Conservation (phyloP, 1,140 invertebrate species). For the Brachystomella parvula region DNA sequence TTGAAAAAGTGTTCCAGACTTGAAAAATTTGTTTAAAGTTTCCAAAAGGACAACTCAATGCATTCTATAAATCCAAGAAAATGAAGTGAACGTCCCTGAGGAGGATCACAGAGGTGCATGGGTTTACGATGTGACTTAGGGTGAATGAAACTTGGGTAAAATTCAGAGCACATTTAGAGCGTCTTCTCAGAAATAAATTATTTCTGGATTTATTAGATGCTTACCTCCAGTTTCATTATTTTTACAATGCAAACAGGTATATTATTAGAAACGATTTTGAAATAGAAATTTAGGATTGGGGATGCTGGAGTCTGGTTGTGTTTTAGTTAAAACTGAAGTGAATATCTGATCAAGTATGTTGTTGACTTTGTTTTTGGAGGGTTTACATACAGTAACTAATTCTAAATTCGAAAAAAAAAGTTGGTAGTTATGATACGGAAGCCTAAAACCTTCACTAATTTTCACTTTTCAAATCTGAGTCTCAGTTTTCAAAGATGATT, state of each 20-base stretch:
- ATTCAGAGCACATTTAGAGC: background rate
- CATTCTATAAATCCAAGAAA: no score
- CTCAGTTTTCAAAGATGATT: background rate
- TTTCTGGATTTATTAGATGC: conserved; percentile 20
- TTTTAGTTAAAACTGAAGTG: conserved; percentile 86
- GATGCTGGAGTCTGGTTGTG: conserved; percentile 83
- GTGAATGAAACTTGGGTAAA: conserved; percentile 30
- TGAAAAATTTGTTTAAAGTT: no score
- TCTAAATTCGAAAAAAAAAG: background rate
- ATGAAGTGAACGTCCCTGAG: background rate
- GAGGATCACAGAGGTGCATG: conserved; percentile 1
- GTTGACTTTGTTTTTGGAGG: conserved; percentile 89
- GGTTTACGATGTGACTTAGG: conserved; percentile 24
- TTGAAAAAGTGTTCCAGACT: no score
- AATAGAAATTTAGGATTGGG: conserved; percentile 61
- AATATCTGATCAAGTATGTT: conserved; percentile 86
- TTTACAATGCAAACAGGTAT: conserved; percentile 94
- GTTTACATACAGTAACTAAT: conserved; percentile 59
- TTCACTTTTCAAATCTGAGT: no score
- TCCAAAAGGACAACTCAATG: no score
- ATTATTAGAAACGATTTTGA: conserved; percentile 15
- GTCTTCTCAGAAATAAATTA: background rate
- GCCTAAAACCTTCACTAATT: no score
- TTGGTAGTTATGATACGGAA: no score
- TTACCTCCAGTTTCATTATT: conserved; percentile 88